phyloP scores from a whole-genome alignment of 2,797 vertebrate species.

The Tolypeutes matacus region DNA sequence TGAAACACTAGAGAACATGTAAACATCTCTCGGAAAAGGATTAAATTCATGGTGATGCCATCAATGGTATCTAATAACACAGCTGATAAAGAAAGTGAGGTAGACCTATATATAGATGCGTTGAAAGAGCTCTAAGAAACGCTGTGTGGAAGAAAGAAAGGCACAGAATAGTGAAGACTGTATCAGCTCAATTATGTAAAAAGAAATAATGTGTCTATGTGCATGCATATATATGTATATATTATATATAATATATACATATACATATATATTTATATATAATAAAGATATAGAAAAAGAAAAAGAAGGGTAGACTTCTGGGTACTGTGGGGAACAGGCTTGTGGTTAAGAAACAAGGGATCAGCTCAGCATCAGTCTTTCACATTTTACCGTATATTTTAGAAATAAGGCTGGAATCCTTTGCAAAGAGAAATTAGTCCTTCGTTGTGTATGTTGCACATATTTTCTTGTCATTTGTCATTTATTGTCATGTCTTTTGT shows the following conservation, averaged over 20 bases:
- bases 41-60: not conserved
- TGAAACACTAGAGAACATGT: not conserved
- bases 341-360: not conserved
- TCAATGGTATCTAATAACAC: rapidly evolving
- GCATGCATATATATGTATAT: too few species aligned
- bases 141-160: not conserved
- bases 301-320: not conserved
- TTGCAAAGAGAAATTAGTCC: not conserved
- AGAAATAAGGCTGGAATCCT: not conserved
- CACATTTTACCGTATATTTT: not conserved
- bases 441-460: not conserved
- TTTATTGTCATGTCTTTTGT: not conserved
- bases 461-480: not conserved
- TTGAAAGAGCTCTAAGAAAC: not conserved
- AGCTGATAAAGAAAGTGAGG: too few species aligned
- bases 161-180: not conserved
- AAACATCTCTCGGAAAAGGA: not conserved
- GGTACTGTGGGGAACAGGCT: not conserved
- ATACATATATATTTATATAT: too few species aligned
- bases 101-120: too few species aligned
- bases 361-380: not conserved
- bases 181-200: not conserved
- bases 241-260: too few species aligned
- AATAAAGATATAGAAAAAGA: too few species aligned
- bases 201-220: not conserved